These are phyloP conservation scores for Eupsittula cactorum DNA, from an alignment of 2,113 vertebrate genomes.

Conservation along the genomic window DNA sequence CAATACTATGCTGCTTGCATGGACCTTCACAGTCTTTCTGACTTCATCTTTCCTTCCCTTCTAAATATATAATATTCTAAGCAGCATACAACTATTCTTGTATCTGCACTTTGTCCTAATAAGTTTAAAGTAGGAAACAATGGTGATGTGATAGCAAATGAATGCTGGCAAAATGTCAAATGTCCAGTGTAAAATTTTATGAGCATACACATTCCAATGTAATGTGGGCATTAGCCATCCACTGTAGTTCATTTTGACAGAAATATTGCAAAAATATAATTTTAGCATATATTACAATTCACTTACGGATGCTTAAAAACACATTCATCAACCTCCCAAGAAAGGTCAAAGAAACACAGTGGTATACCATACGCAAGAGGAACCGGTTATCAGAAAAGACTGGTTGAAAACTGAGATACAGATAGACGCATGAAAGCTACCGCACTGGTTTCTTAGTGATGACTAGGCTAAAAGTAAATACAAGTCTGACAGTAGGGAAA, in stretches of 20 bases:
- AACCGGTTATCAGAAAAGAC: slow-evolving; percentile 6
- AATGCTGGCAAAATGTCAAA: slow-evolving; percentile 83
- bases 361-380: slow-evolving; percentile 31
- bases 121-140: slow-evolving; percentile 70
- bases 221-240: slow-evolving; percentile 75
- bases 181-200: slow-evolving; percentile 83
- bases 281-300: slow-evolving; percentile 78
- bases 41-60: slow-evolving; percentile 9
- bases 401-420: neutral
- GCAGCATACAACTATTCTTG: slow-evolving; percentile 28
- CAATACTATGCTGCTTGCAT: neutral
- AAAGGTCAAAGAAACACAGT: slow-evolving; percentile 70
- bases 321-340: slow-evolving; percentile 63
- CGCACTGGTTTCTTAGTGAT: neutral
- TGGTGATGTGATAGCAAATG: slow-evolving; percentile 78
- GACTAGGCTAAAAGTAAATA: neutral
- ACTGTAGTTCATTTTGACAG: slow-evolving; percentile 73
- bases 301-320: slow-evolving; percentile 77
- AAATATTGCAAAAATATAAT: slow-evolving; percentile 76
- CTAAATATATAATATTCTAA: slow-evolving; percentile 15
- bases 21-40: neutral
- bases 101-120: slow-evolving; percentile 49
- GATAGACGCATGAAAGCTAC: neutral
- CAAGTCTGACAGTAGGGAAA: neutral
- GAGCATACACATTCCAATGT: slow-evolving; percentile 73